A percentile compares a stretch with the other conserved stretches of the same genome.
Evolutionary conservation across 2,888 invertebrate species (phyloP).

Genomic region (Eulithis testata): DNA sequence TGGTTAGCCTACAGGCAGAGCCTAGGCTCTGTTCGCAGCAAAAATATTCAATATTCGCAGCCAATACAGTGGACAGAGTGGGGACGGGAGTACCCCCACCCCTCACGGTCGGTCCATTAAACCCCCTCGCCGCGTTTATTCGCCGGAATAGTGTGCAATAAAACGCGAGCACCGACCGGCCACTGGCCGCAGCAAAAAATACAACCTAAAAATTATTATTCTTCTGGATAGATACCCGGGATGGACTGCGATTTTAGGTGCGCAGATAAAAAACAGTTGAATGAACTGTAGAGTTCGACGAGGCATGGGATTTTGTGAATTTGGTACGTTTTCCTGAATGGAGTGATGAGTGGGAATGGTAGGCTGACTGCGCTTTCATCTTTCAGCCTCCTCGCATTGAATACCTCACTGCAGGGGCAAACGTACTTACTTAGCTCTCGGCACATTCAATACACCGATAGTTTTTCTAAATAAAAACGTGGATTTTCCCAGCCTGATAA

Average conservation of each 20-base stretch:
- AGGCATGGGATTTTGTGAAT: slow-evolving; percentile 49
- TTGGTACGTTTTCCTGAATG: slow-evolving; percentile 52
- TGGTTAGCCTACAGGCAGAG: slow-evolving; percentile 57
- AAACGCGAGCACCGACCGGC: slow-evolving; percentile 73
- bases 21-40: slow-evolving; percentile 63
- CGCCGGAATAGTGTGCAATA: slow-evolving; percentile 81
- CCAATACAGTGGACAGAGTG: slow-evolving; percentile 62
- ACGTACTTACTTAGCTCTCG: slow-evolving; percentile 6
- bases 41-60: slow-evolving; percentile 79
- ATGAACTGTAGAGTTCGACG: slow-evolving; percentile 40
- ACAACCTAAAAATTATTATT: slow-evolving; percentile 74
- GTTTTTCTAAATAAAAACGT: slow-evolving; percentile 20
- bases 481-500: slow-evolving; percentile 18
- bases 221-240: slow-evolving; percentile 55
- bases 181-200: slow-evolving; percentile 76
- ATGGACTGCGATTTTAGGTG: slow-evolving; percentile 44
- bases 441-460: slow-evolving; percentile 1
- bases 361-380: slow-evolving; percentile 41
- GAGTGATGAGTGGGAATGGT: slow-evolving; percentile 38
- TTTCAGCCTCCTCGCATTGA: slow-evolving; percentile 29
- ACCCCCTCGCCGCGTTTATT: slow-evolving; percentile 73
- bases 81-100: slow-evolving; percentile 37
- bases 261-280: slow-evolving; percentile 40
- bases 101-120: slow-evolving; percentile 69
- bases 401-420: slow-evolving; percentile 13